Evolutionary conservation across 2,888 invertebrate species (phyloP).

Genomic region (Autographa gamma): DNA sequence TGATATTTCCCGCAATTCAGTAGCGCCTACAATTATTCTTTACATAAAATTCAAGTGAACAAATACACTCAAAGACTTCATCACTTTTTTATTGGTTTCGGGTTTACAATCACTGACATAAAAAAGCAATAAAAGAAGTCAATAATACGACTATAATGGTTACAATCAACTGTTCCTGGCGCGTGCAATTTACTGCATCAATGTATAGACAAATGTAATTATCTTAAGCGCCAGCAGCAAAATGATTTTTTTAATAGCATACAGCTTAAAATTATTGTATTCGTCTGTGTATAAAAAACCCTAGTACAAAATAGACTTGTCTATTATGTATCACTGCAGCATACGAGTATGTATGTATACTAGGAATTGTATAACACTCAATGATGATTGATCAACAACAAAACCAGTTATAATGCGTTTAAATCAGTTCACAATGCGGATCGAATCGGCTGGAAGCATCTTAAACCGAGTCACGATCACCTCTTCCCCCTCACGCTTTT

Average conservation of each 20-base stretch:
- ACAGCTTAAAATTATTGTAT: not conserved
- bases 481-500: not conserved
- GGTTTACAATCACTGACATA: conserved; percentile 2
- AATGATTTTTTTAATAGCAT: not conserved
- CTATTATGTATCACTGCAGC: not conserved
- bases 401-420: conserved; percentile 38
- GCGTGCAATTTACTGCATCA: not conserved
- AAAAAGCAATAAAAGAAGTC: not conserved
- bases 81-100: not conserved
- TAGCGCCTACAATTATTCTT: not conserved
- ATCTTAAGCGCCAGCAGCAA: not conserved
- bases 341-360: not conserved
- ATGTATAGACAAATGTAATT: not conserved
- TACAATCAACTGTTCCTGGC: not conserved
- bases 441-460: conserved; percentile 55
- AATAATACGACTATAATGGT: not conserved
- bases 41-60: conserved; percentile 4
- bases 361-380: conserved; percentile 20
- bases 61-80: not conserved
- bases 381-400: conserved; percentile 34
- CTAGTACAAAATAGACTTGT: not conserved
- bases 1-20: not conserved
- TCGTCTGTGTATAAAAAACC: not conserved
- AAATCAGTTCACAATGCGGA: conserved; percentile 59
- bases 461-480: conserved; percentile 35